Percentiles rank a stretch among this genome's conserved stretches.
These are phyloP conservation scores for Sanderia malayensis DNA, from an alignment of 30 jellyfish, hydroid and myxozoan species.

Conservation along the genomic window DNA sequence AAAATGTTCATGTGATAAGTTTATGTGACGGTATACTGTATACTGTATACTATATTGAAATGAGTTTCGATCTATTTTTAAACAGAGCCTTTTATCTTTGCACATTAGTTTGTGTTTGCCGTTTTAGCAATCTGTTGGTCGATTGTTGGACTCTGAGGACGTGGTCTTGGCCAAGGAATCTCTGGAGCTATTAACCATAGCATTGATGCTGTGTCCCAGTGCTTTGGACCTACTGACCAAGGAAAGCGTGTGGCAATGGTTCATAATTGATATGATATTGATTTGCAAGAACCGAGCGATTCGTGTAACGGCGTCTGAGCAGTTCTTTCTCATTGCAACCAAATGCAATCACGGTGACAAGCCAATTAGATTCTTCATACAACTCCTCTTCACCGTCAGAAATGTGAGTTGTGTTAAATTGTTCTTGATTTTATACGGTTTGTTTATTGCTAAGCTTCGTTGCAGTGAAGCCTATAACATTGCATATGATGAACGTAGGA, in stretches of 20 bases:
- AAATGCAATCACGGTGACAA: slow-evolving; percentile 77
- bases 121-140: not conserved
- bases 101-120: too few relatives aligned
- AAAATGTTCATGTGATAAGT: too few relatives aligned
- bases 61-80: too few relatives aligned
- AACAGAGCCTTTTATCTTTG: too few relatives aligned
- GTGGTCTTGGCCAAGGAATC: slow-evolving; percentile 83
- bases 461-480: too few relatives aligned
- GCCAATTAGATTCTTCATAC: slow-evolving; percentile 81
- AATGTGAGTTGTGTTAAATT: slow-evolving; percentile 69
- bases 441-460: too few relatives aligned
- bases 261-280: slow-evolving; percentile 72
- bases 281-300: slow-evolving; percentile 78
- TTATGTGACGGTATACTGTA: too few relatives aligned
- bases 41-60: too few relatives aligned
- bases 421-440: too few relatives aligned
- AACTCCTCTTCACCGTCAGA: slow-evolving; percentile 84
- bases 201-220: slow-evolving; percentile 84
- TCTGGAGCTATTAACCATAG: slow-evolving; percentile 79
- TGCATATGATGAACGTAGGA: too few relatives aligned
- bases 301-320: slow-evolving; percentile 92
- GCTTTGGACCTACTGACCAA: slow-evolving; percentile 70
- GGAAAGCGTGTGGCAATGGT: slow-evolving; percentile 73
- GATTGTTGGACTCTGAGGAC: slow-evolving; percentile 57
- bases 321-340: slow-evolving; percentile 84